Evolutionary conservation across 1,140 invertebrate genomes (phyloP).

Genomic region (Potamilus streckersoni): DNA sequence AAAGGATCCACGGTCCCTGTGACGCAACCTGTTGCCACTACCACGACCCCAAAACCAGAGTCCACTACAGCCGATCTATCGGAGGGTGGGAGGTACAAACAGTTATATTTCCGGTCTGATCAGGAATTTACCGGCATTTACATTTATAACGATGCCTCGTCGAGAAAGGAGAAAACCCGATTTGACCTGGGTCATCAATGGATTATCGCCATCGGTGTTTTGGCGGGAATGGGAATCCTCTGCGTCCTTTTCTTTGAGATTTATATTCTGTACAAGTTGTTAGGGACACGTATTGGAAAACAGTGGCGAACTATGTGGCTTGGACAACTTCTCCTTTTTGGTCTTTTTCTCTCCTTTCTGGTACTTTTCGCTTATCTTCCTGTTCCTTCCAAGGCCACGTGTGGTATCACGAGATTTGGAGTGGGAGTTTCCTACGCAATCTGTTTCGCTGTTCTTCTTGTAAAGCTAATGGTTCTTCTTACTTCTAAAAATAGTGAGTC

Average conservation of each 20-base stretch:
- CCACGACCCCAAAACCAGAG: slow-evolving; percentile 13
- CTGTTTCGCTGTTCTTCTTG: slow-evolving; percentile 91
- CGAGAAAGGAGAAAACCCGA: slow-evolving; percentile 35
- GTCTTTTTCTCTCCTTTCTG: slow-evolving; percentile 85
- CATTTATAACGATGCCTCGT: slow-evolving; percentile 2
- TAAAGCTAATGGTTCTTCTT: slow-evolving; percentile 93
- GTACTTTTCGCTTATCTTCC: slow-evolving; percentile 81
- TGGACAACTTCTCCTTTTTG: slow-evolving; percentile 89
- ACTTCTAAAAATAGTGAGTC: slow-evolving; percentile 73
- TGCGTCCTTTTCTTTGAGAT: slow-evolving; percentile 87
- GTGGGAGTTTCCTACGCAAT: slow-evolving; percentile 88
- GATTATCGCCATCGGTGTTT: slow-evolving; percentile 85
- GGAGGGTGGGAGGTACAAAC: slow-evolving; percentile 25
- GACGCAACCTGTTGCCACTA: slow-evolving; percentile 2
- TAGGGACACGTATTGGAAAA: slow-evolving; percentile 83
- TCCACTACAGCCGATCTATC: slow-evolving; percentile 20
- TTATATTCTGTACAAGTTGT: slow-evolving; percentile 89
- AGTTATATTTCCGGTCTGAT: slow-evolving; percentile 24
- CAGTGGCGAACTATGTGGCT: slow-evolving; percentile 81
- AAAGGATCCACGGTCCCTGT: slow-evolving; percentile 18
- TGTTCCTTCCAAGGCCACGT: slow-evolving; percentile 83
- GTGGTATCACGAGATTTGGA: slow-evolving; percentile 85
- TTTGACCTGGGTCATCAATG: slow-evolving; percentile 76
- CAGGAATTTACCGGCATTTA: slow-evolving; percentile 52
- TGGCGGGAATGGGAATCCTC: slow-evolving; percentile 83